These are phyloP conservation scores for Archilochus colubris DNA, from an alignment of 2,113 vertebrate genomes.

Conservation along the genomic window DNA sequence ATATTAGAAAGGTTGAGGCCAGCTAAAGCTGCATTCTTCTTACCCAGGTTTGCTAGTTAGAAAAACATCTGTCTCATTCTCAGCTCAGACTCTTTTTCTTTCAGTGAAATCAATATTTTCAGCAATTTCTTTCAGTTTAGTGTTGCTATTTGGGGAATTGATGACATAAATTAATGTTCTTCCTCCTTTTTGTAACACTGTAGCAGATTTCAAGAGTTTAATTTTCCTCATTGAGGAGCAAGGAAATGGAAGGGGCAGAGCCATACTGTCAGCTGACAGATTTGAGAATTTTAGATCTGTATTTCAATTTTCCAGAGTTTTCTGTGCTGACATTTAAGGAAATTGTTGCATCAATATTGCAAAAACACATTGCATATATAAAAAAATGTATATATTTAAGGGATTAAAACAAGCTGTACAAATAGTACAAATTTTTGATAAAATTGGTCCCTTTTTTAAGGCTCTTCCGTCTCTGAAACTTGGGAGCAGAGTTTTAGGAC, in stretches of 20 bases:
- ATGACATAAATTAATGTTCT: not conserved
- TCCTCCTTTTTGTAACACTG: not conserved
- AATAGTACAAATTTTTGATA: not conserved
- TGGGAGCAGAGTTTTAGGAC: not conserved
- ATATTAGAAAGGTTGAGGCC: not conserved
- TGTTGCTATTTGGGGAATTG: not conserved
- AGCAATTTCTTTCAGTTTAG: not conserved
- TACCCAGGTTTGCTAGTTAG: not conserved
- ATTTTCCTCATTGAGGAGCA: not conserved
- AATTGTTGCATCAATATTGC: not conserved
- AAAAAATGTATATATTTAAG: not conserved
- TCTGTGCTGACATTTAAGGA: conserved; percentile 3
- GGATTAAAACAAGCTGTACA: not conserved
- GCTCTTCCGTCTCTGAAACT: not conserved
- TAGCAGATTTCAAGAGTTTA: not conserved
- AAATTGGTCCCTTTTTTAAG: not conserved
- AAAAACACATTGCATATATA: not conserved
- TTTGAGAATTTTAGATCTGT: not conserved
- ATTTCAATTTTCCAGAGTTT: not conserved
- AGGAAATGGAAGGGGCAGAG: not conserved
- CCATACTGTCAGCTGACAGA: not conserved
- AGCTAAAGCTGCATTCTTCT: not conserved
- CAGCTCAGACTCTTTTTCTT: not conserved
- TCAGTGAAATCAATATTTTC: not conserved
- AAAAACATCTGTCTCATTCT: not conserved